These are phyloP conservation scores for Telmatherina bonti DNA, from an alignment of 2,797 vertebrate genomes.

Conservation along the genomic window DNA sequence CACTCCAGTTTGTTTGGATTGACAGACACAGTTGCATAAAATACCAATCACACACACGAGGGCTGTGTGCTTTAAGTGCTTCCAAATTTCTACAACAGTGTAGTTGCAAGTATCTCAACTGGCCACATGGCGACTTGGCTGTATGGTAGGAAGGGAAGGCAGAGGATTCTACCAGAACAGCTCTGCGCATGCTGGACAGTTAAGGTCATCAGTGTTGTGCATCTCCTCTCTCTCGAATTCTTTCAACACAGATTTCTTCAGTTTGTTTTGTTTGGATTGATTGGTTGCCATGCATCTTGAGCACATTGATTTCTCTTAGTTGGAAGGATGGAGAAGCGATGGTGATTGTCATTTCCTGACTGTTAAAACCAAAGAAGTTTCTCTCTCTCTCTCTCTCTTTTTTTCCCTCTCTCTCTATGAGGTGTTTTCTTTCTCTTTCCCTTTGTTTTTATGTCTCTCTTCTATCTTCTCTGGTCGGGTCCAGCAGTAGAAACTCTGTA, in stretches of 20 bases:
- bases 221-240: background rate
- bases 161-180: slow-evolving; percentile 4
- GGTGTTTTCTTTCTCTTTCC: too few relatives aligned
- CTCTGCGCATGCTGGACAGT: background rate
- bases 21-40: slow-evolving; percentile 6
- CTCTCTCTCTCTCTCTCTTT: too few relatives aligned
- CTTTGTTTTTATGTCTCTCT: too few relatives aligned
- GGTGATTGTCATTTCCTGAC: slow-evolving; percentile 38
- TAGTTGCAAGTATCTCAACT: background rate
- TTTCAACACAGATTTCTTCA: background rate
- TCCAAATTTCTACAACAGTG: background rate
- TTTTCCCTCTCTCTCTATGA: too few relatives aligned
- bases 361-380: slow-evolving; percentile 32
- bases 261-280: background rate
- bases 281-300: slow-evolving; percentile 29
- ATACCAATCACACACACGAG: background rate
- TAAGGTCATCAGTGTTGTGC: slow-evolving; percentile 11
- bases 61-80: background rate
- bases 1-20: slow-evolving; percentile 5
- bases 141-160: background rate
- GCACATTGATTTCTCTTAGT: slow-evolving; percentile 41
- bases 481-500: too few relatives aligned
- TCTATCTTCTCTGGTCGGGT: too few relatives aligned
- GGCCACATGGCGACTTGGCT: background rate
- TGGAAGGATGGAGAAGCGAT: slow-evolving; percentile 25